Evolutionary conservation across 2,888 invertebrate genomes (phyloP), one percentile per base, ranked within the genome.

Genomic region (Hanleya hanleyi): DNA sequence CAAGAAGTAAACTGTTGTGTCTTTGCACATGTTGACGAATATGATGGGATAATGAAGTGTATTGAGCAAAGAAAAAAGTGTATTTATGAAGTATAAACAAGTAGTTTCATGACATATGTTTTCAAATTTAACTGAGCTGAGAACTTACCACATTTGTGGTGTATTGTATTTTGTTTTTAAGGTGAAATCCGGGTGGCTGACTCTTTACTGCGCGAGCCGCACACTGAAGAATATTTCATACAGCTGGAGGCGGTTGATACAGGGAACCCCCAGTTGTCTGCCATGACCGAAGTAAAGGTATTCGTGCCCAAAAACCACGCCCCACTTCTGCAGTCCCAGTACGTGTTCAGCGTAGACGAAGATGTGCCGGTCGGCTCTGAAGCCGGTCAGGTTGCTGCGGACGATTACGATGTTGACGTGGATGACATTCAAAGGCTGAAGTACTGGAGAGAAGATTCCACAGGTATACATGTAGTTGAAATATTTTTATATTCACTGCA

Each of bases 221-320:
- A 37, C 37, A 35, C 26, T 4, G 38, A 64, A 35, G 15, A 35
- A 15, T 64, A 64, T 29, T 12, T 15, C 15, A 5, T 64, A 26
- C n/a, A 36, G 18, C 29, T 76, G 12, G 65, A 66, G 32, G 73
- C 68, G 6, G 57, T 74, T 37, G 76, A 76, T 57, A 70, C 68
- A 22, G 76, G 76, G 1, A 61, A 65, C 18, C 76, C 73, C 15
- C 68, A 62, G 29, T 41, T 71, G 32, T 57, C 66, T 18, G 51
- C 71, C 7, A 67, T 18, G 18, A 64, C 69, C 32, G 67, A 35
- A 0, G 76, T 71, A 7, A 71, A 57, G 26, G 61, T 76, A 36
- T 38, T 32, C 38, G 73, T 76, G 35, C 76, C 76, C 33, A 66
- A 72, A 35, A 76, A 77, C 66, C 41, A 64, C 29, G 37, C 37